Evolutionary conservation across 2,888 invertebrate species (phyloP).

Genomic region (Acleris emargana): DNA sequence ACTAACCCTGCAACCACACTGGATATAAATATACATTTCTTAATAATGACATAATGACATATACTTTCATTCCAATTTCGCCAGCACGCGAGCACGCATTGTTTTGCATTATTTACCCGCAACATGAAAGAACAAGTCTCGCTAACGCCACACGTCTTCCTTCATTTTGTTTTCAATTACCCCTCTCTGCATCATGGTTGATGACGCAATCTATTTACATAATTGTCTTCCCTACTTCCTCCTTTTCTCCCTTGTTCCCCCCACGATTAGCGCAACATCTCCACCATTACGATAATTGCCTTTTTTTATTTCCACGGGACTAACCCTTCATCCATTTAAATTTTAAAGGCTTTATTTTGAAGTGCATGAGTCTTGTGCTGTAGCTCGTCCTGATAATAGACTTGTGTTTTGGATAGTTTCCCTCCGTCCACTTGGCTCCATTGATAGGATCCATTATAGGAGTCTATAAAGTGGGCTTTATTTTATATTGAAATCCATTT

Average conservation of each 20-base stretch:
- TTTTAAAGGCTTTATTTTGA: conserved; percentile 58
- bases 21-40: too few relatives aligned
- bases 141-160: conserved; percentile 11
- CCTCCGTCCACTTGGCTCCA: too few relatives aligned
- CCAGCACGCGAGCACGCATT: too few relatives aligned
- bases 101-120: neutral
- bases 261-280: conserved; percentile 36
- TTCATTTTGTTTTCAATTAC: conserved; percentile 32
- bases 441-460: too few relatives aligned
- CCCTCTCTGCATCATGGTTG: conserved; percentile 32
- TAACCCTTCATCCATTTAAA: conserved; percentile 62
- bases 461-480: too few relatives aligned
- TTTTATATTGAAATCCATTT: too few relatives aligned
- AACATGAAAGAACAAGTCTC: neutral
- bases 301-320: conserved; percentile 50
- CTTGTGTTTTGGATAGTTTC: neutral
- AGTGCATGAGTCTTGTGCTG: conserved; percentile 7
- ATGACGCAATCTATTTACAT: conserved; percentile 48
- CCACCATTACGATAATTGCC: conserved; percentile 63
- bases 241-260: conserved; percentile 41
- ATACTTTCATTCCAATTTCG: too few relatives aligned
- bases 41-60: too few relatives aligned
- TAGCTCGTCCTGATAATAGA: conserved; percentile 7
- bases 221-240: conserved; percentile 46
- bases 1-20: too few relatives aligned